Percentiles rank a stretch among this genome's conserved stretches.
Evolutionary conservation across 2,888 invertebrate species (phyloP).

Genomic region (Siphonodentalium dalli): DNA sequence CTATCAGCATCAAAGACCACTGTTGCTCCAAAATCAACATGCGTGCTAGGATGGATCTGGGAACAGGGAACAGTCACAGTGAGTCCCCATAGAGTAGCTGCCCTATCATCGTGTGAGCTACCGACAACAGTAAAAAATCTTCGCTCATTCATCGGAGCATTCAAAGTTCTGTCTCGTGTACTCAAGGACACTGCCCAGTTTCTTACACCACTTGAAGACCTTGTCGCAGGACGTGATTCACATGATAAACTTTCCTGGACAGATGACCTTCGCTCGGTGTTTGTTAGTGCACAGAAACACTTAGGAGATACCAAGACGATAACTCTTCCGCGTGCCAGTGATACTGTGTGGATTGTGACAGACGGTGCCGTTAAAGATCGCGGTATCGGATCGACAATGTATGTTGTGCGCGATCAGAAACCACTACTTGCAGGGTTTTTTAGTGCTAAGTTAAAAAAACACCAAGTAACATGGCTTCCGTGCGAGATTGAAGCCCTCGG

Average conservation of each 20-base stretch:
- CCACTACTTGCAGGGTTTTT: constrained; percentile 11
- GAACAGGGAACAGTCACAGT: not conserved
- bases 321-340: not conserved
- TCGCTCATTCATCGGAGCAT: constrained; percentile 7
- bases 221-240: constrained; percentile 2
- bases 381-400: constrained; percentile 17
- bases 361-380: not conserved
- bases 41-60: not conserved
- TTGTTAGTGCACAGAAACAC: not conserved
- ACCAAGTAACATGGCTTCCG: constrained; percentile 20
- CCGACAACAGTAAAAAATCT: not conserved
- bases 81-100: not conserved
- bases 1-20: too few relatives aligned
- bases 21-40: too few relatives aligned
- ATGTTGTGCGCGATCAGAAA: constrained; percentile 4
- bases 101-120: not conserved
- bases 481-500: constrained; percentile 23
- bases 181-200: not conserved
- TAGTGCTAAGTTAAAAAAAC: constrained; percentile 9
- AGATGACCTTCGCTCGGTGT: not conserved
- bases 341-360: constrained; percentile 15
- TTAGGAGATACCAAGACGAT: not conserved
- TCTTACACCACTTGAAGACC: constrained; percentile 3
- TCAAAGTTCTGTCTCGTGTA: constrained; percentile 2
- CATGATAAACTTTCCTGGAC: constrained; percentile 4